Evolutionary conservation across 2,113 vertebrate species (phyloP).

Genomic region (Chauna torquata): DNA sequence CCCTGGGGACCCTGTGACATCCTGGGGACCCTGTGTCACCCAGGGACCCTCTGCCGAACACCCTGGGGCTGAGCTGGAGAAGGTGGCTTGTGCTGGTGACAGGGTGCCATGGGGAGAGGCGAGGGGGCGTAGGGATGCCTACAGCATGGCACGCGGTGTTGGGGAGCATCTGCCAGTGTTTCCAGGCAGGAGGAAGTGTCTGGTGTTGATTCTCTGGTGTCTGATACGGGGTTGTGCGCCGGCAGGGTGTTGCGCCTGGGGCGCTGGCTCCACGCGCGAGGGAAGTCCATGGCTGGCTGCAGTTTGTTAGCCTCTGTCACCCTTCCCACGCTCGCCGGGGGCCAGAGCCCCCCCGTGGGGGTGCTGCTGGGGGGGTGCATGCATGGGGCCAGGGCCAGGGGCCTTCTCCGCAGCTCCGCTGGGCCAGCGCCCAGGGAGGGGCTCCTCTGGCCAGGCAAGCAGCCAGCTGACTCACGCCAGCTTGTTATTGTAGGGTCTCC

Average conservation of each 20-base stretch:
- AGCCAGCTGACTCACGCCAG: slow-evolving; percentile 57
- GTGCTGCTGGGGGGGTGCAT: not conserved
- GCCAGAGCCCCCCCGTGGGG: not conserved
- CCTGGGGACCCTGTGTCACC: not conserved
- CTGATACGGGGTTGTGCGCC: not conserved
- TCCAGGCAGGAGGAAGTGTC: not conserved
- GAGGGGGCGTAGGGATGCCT: not conserved
- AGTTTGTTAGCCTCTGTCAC: slow-evolving; percentile 40
- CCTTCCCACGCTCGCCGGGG: slow-evolving; percentile 47
- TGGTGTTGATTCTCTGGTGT: not conserved
- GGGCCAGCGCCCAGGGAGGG: slow-evolving; percentile 65
- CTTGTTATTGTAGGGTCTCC: slow-evolving; percentile 40
- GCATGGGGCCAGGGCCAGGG: slow-evolving; percentile 37
- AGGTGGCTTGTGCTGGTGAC: fast-evolving
- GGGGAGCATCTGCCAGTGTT: not conserved
- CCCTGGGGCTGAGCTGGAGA: not conserved
- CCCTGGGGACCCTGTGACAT: not conserved
- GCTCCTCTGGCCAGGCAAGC: slow-evolving; percentile 43
- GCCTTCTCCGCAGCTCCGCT: slow-evolving; percentile 47
- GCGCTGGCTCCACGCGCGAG: not conserved
- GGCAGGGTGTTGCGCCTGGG: not conserved
- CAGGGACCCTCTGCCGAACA: too few relatives aligned
- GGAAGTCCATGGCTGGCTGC: not conserved
- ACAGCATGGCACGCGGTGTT: fast-evolving
- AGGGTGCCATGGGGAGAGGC: not conserved